Evolutionary conservation across 2,888 invertebrate genomes (phyloP).

Genomic region (Synanthedon formicaeformis): DNA sequence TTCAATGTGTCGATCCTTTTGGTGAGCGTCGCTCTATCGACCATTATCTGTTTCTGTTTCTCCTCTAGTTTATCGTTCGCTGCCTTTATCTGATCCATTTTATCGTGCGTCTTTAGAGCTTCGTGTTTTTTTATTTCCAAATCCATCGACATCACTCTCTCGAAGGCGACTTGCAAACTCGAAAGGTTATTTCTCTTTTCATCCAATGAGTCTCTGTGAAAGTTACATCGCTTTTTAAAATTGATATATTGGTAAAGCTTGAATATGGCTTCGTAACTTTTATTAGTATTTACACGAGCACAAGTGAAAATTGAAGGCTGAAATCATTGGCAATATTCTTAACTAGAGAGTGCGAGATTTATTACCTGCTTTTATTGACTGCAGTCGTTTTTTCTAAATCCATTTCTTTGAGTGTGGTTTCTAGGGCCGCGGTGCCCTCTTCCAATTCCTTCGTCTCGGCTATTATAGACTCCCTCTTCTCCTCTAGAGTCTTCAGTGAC

Average conservation of each 20-base stretch:
- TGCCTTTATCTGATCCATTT: conserved; percentile 63
- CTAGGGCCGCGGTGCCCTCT: conserved; percentile 32
- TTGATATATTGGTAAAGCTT: too few relatives aligned
- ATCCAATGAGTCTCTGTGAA: conserved; percentile 45
- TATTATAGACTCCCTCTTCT: conserved; percentile 35
- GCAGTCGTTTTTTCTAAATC: conserved; percentile 30
- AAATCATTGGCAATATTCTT: too few relatives aligned
- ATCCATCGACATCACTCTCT: conserved; percentile 66
- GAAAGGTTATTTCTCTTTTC: conserved; percentile 48
- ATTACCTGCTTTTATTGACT: conserved; percentile 39
- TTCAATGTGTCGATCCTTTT: conserved; percentile 68
- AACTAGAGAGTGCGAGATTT: too few relatives aligned
- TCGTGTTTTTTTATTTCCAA: conserved; percentile 69
- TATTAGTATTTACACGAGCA: too few relatives aligned
- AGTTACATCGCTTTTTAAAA: too few relatives aligned
- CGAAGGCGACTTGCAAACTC: conserved; percentile 46
- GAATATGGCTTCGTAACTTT: too few relatives aligned
- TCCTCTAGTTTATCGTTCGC: conserved; percentile 58
- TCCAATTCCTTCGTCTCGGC: conserved; percentile 44
- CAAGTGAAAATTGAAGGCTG: too few relatives aligned
- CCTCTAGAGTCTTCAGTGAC: conserved; percentile 54
- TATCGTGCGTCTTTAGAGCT: conserved; percentile 63
- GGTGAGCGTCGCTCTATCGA: conserved; percentile 50
- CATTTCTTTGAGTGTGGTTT: conserved; percentile 39
- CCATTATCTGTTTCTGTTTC: conserved; percentile 55